Conservation (phyloP, 2,113 vertebrate species). For the Pterocles orientalis region DNA sequence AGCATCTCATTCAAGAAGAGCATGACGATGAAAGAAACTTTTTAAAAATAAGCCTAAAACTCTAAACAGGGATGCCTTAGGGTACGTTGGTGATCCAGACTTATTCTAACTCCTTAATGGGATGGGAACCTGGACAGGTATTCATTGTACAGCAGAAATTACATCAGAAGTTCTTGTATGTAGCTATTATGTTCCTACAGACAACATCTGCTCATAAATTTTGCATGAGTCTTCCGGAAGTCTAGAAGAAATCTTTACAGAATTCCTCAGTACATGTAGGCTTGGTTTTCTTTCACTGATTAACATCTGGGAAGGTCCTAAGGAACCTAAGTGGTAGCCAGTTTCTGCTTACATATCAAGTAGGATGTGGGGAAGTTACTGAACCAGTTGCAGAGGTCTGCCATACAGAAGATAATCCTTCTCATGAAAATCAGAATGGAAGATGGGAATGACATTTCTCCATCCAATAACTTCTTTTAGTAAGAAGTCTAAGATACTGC, state of each 20-base stretch:
- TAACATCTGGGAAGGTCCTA: background rate
- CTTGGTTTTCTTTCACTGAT: background rate
- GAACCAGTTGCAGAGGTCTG: background rate
- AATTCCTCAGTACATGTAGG: background rate
- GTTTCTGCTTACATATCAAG: background rate
- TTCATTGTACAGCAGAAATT: background rate
- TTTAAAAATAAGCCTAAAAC: background rate
- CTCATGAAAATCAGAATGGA: background rate
- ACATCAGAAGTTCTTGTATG: background rate
- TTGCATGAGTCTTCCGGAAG: background rate
- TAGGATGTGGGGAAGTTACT: background rate
- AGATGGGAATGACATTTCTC: background rate
- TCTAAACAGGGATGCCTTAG: background rate
- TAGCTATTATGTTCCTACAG: background rate
- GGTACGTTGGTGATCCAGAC: background rate
- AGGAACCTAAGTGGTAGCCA: background rate
- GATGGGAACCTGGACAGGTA: background rate
- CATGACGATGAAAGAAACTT: background rate
- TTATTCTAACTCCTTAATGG: background rate
- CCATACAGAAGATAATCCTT: background rate
- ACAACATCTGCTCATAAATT: background rate
- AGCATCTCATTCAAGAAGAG: background rate
- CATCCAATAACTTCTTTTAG: background rate
- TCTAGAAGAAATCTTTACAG: background rate
- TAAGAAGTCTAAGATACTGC: background rate